A percentile compares a stretch with the other conserved stretches of the same genome.
Conservation (phyloP, 2,888 invertebrate species). For the Phanerotoma sp. region DNA sequence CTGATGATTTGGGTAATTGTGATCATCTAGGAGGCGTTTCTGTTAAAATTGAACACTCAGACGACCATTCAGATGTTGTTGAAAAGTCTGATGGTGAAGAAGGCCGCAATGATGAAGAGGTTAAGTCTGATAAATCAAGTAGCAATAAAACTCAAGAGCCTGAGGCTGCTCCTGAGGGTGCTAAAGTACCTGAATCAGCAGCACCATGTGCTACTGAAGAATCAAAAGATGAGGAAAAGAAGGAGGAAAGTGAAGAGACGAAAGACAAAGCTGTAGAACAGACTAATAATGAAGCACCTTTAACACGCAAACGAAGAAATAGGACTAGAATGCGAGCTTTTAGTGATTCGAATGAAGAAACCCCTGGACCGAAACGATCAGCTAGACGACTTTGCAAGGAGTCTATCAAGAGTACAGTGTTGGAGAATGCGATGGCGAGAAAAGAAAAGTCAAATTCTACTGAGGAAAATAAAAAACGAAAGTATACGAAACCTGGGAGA, state of each 20-base stretch:
- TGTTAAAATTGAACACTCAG: slow-evolving; percentile 53
- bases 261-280: neutral
- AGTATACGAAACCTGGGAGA: slow-evolving; percentile 49
- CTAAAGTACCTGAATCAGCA: neutral
- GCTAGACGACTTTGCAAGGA: slow-evolving; percentile 67
- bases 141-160: neutral
- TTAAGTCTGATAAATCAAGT: slow-evolving; percentile 28
- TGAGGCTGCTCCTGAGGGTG: neutral
- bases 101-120: slow-evolving; percentile 38
- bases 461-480: slow-evolving; percentile 49
- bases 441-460: slow-evolving; percentile 70
- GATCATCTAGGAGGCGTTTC: slow-evolving; percentile 54
- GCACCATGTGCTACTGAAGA: neutral
- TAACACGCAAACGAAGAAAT: slow-evolving; percentile 45
- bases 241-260: neutral
- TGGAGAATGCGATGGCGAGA: slow-evolving; percentile 71
- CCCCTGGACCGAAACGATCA: slow-evolving; percentile 63
- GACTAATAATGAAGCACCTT: slow-evolving; percentile 31
- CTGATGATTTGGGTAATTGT: slow-evolving; percentile 51
- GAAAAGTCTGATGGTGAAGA: slow-evolving; percentile 63
- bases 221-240: slow-evolving; percentile 9
- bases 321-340: slow-evolving; percentile 43
- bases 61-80: slow-evolving; percentile 45
- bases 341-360: slow-evolving; percentile 47
- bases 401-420: slow-evolving; percentile 60